Evolutionary conservation across 2,888 invertebrate genomes (phyloP).

Genomic region (Lissonota sp.): DNA sequence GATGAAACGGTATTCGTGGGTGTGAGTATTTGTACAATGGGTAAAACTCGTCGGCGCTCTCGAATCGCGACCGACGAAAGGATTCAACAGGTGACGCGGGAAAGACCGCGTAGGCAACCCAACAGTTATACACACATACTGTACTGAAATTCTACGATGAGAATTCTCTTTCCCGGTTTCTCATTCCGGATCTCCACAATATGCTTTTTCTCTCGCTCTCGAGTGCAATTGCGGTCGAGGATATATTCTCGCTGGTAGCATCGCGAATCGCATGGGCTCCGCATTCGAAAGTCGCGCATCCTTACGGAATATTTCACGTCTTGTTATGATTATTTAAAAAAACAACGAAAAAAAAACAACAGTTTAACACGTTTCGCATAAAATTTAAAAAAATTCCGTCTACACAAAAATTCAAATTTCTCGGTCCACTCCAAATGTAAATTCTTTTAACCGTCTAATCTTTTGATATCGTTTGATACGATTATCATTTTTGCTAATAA

Average conservation of each 20-base stretch:
- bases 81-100: conserved; percentile 51
- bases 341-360: too few relatives aligned
- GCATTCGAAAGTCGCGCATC: neutral
- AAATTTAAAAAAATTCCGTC: too few relatives aligned
- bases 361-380: too few relatives aligned
- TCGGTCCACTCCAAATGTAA: too few relatives aligned
- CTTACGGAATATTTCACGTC: conserved; percentile 1
- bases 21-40: neutral
- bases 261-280: neutral
- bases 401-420: too few relatives aligned
- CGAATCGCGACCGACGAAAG: neutral
- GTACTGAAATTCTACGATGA: neutral
- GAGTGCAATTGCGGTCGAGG: conserved; percentile 1
- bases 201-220: neutral
- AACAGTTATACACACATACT: neutral
- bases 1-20: neutral
- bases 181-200: neutral
- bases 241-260: neutral
- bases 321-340: too few relatives aligned
- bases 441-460: too few relatives aligned
- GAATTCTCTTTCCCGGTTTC: conserved; percentile 18
- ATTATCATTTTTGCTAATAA: too few relatives aligned
- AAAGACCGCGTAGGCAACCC: neutral
- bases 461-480: too few relatives aligned
- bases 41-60: neutral